Conservation (phyloP, 1,140 invertebrate species). For the Eumeta japonica region DNA sequence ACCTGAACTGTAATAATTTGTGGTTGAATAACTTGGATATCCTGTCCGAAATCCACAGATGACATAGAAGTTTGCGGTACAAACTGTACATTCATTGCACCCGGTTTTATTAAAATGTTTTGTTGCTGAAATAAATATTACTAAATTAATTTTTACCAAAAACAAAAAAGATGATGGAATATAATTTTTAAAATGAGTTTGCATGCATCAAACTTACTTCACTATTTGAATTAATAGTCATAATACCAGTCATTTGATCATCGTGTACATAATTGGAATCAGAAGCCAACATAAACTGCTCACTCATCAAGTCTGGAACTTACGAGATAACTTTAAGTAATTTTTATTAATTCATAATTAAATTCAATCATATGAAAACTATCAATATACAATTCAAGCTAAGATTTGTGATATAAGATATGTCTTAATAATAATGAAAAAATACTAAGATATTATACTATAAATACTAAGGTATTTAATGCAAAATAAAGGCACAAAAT, state of each 20-base stretch:
- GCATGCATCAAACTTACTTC: too few relatives aligned
- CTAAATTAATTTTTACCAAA: slow-evolving; percentile 3
- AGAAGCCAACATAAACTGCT: slow-evolving; percentile 36
- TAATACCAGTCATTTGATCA: slow-evolving; percentile 26
- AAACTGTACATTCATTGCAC: slow-evolving; percentile 30
- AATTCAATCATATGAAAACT: too few relatives aligned
- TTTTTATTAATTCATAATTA: too few relatives aligned
- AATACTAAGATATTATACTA: too few relatives aligned
- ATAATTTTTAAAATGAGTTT: too few relatives aligned
- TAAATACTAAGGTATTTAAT: too few relatives aligned
- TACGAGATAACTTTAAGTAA: slow-evolving; percentile 8
- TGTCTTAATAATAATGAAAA: too few relatives aligned
- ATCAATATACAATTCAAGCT: too few relatives aligned
- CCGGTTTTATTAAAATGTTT: slow-evolving; percentile 23
- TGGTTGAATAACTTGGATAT: slow-evolving; percentile 10
- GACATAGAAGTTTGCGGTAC: slow-evolving; percentile 17
- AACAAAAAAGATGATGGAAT: slow-evolving; percentile 6
- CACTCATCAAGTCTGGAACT: slow-evolving; percentile 44
- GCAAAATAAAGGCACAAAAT: too few relatives aligned
- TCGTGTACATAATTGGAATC: slow-evolving; percentile 34
- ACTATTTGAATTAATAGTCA: slow-evolving; percentile 28
- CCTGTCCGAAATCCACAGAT: slow-evolving; percentile 12
- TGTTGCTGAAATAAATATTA: slow-evolving; percentile 20
- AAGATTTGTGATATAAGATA: too few relatives aligned
- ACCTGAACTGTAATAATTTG: slow-evolving; percentile 37